These are phyloP conservation scores for Phyto melanocephala DNA, from an alignment of 2,888 invertebrate species.

Conservation along the genomic window DNA sequence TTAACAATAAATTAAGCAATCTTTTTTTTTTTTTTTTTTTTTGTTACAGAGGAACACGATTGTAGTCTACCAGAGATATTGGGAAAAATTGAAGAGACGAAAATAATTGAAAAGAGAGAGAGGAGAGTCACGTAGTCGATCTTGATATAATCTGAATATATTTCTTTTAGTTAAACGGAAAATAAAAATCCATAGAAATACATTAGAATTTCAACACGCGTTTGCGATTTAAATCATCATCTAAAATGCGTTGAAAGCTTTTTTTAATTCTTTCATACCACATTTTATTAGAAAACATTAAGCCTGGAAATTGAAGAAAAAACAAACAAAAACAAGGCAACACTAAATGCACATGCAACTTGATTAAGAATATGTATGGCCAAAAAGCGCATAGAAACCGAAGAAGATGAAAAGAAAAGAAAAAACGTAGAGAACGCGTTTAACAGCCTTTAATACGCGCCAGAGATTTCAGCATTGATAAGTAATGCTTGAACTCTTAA, in stretches of 20 bases:
- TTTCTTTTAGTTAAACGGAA: conserved; percentile 8
- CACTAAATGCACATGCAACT: conserved; percentile 58
- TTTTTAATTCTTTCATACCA: conserved; percentile 30
- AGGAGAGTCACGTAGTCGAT: conserved; percentile 42
- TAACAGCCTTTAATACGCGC: conserved; percentile 64
- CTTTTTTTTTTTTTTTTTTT: too few species aligned
- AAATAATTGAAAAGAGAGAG: not conserved
- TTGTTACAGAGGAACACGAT: too few species aligned
- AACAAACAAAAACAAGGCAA: conserved; percentile 4
- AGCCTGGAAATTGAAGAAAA: conserved; percentile 25
- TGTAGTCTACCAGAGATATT: not conserved
- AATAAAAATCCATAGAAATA: conserved; percentile 37
- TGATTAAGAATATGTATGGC: conserved; percentile 36
- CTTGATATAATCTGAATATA: too few species aligned
- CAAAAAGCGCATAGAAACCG: conserved; percentile 21
- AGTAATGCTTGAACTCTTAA: conserved; percentile 59
- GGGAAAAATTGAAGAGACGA: not conserved
- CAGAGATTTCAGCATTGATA: conserved; percentile 61
- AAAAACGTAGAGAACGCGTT: conserved; percentile 61
- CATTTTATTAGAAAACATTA: conserved; percentile 47
- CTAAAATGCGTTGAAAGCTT: conserved; percentile 54
- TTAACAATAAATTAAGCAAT: conserved; percentile 5
- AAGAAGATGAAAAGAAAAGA: conserved; percentile 1
- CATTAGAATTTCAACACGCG: conserved; percentile 63
- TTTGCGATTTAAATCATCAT: conserved; percentile 56